Percentiles rank a stretch among this genome's conserved stretches.
Evolutionary conservation across 2,888 invertebrate species (phyloP).

Genomic region (Stenichneumon culpator): DNA sequence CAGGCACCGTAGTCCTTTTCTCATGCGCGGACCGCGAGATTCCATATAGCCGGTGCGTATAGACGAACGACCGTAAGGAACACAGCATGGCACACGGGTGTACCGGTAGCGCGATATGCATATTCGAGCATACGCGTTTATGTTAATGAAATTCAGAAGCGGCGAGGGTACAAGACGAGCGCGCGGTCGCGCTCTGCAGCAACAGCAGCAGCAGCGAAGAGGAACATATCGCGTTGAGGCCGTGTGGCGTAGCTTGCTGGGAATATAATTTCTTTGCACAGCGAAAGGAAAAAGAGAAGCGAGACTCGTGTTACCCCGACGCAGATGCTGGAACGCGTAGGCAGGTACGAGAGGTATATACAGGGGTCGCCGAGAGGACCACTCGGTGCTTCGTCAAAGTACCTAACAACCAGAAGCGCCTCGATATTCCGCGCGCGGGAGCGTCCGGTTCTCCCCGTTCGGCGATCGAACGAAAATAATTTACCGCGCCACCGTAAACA

Average conservation of each 20-base stretch:
- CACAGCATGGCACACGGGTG: conserved; percentile 62
- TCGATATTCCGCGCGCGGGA: conserved; percentile 33
- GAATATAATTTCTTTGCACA: conserved; percentile 60
- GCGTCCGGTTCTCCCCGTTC: background rate
- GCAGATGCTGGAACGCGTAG: conserved; percentile 53
- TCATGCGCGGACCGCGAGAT: conserved; percentile 13
- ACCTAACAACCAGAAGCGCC: conserved; percentile 57
- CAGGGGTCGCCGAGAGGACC: conserved; percentile 49
- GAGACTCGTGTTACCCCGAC: conserved; percentile 64
- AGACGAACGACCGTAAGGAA: conserved; percentile 52
- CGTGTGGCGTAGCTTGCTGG: conserved; percentile 50
- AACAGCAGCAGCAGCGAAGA: conserved; percentile 32
- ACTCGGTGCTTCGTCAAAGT: conserved; percentile 55
- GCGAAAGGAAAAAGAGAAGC: conserved; percentile 39
- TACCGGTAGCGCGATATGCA: conserved; percentile 68
- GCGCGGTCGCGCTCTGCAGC: conserved; percentile 50
- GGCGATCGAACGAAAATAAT: conserved; percentile 37
- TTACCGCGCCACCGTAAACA: conserved; percentile 39
- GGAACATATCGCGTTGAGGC: conserved; percentile 40
- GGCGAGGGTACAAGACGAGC: conserved; percentile 65
- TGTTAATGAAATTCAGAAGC: conserved; percentile 79
- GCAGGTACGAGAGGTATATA: conserved; percentile 35
- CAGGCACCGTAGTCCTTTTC: conserved; percentile 19
- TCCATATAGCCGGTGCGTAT: conserved; percentile 33
- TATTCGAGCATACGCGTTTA: conserved; percentile 71